Percentiles rank a stretch among this genome's conserved stretches.
Conservation (phyloP, 1,140 invertebrate species). For the Pseudachorutes palmiensis region DNA sequence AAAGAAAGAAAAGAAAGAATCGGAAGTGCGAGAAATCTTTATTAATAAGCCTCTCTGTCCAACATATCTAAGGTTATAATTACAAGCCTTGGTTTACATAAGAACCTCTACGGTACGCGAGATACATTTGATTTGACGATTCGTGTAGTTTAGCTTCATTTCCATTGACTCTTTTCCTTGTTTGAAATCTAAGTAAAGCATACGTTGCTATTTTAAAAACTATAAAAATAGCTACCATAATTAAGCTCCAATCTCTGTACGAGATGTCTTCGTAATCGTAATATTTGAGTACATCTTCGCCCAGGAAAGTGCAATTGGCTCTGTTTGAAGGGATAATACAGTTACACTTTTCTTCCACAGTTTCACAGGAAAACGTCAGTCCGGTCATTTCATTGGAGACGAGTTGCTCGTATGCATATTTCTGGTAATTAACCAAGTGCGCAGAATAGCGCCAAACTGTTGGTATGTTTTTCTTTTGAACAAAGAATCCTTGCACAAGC, state of each 20-base stretch:
- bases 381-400: neutral
- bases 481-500: constrained; percentile 11
- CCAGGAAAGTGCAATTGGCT: neutral
- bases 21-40: too few species aligned
- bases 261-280: neutral
- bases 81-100: too few species aligned
- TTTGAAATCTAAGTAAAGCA: neutral
- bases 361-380: neutral
- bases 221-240: neutral
- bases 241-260: neutral
- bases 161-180: neutral
- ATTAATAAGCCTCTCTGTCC: too few species aligned
- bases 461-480: constrained; percentile 12
- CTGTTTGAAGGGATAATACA: neutral
- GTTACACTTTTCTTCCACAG: neutral
- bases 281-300: neutral
- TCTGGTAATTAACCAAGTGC: constrained; percentile 2
- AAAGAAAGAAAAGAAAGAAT: too few species aligned
- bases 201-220: neutral
- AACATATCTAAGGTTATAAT: too few species aligned
- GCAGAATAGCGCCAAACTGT: neutral
- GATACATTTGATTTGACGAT: neutral
- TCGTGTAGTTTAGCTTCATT: neutral
- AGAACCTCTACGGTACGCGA: too few species aligned
- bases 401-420: constrained; percentile 2